Conservation (phyloP, 2,888 invertebrate genomes). For the Lepidocyrtinus sp. region DNA sequence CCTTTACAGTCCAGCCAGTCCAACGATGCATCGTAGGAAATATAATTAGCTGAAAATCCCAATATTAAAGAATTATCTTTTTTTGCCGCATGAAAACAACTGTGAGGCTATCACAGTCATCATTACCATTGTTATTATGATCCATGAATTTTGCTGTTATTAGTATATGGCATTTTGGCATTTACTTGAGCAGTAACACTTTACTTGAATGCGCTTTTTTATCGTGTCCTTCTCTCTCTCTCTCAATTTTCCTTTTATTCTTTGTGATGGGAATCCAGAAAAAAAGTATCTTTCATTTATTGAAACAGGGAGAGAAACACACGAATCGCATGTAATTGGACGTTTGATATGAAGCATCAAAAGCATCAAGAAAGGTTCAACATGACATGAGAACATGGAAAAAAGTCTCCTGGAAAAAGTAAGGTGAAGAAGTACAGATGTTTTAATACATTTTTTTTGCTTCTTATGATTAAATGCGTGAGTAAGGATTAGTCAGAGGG, state of each 20-base stretch:
- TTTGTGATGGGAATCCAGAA: constrained; percentile 2
- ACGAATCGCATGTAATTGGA: constrained; percentile 13
- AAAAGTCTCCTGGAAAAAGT: background rate
- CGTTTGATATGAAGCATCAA: constrained; percentile 2
- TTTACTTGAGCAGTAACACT: constrained; percentile 13
- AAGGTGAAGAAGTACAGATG: background rate
- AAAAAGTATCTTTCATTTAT: constrained; percentile 3
- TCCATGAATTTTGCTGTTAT: background rate
- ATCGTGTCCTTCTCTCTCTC: background rate
- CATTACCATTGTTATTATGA: background rate
- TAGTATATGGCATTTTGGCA: constrained; percentile 1
- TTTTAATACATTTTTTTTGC: constrained; percentile 4
- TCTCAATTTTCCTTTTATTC: background rate
- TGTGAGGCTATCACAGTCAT: background rate
- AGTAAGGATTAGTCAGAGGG: background rate
- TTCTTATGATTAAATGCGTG: constrained; percentile 7
- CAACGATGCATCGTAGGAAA: constrained; percentile 21
- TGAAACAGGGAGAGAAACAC: background rate
- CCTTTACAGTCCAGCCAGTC: constrained; percentile 5
- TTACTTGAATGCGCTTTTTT: background rate
- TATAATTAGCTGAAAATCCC: constrained; percentile 33
- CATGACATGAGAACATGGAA: constrained; percentile 3
- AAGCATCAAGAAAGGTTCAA: background rate
- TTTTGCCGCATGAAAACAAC: background rate
- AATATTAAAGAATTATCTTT: constrained; percentile 12